phyloP scores from a whole-genome alignment of 35 echinoderm and acorn worm species.

The Heliocidaris erythrogramma region DNA sequence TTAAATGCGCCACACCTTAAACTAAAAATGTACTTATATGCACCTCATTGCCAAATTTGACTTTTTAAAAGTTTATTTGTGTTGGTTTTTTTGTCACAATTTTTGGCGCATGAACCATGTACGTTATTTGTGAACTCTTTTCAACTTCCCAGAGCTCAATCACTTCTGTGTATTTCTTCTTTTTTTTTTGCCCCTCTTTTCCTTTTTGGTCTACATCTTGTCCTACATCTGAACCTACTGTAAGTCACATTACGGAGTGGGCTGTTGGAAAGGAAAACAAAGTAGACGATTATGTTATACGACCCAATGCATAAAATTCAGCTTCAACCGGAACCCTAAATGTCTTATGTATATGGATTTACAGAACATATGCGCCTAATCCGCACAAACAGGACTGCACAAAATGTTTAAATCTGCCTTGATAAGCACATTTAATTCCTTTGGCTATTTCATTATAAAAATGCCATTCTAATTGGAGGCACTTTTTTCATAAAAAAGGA shows the following conservation, averaged over 20 bases:
- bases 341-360: background rate
- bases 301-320: background rate
- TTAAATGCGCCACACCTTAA: background rate
- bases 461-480: background rate
- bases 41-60: background rate
- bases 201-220: background rate
- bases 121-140: background rate
- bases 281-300: background rate
- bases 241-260: slow-evolving; percentile 8
- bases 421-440: background rate
- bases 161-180: background rate
- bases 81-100: background rate
- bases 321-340: background rate
- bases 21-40: background rate
- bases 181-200: background rate
- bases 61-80: background rate
- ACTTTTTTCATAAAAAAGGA: background rate
- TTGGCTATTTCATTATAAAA: background rate
- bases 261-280: background rate
- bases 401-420: background rate
- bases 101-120: background rate
- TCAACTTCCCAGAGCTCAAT: background rate
- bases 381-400: background rate
- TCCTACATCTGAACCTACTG: background rate
- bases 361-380: background rate